phyloP scores from a whole-genome alignment of 2,113 vertebrate genomes.

The Uria aalge region DNA sequence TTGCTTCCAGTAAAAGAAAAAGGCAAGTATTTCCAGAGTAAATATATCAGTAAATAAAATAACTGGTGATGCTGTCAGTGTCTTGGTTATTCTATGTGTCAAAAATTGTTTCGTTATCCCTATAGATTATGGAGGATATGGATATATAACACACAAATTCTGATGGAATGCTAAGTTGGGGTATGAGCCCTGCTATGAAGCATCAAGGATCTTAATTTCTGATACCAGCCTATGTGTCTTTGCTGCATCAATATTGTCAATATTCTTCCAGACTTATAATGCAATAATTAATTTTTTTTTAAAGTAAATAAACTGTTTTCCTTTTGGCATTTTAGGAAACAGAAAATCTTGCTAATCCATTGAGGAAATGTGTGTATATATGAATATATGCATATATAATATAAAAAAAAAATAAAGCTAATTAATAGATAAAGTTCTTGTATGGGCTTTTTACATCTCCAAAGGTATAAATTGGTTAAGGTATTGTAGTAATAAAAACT shows the following conservation, averaged over 20 bases:
- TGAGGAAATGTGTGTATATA: neutral
- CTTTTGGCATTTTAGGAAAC: neutral
- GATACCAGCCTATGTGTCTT: neutral
- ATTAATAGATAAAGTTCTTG: fast-evolving
- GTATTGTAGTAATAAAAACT: neutral
- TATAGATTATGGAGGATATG: neutral
- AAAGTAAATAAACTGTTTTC: neutral
- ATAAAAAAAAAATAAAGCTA: neutral
- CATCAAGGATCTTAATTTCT: neutral
- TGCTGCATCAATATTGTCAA: neutral
- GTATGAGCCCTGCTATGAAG: neutral
- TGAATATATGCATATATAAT: neutral
- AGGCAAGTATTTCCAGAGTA: neutral
- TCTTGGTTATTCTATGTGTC: neutral
- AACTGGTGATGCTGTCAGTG: neutral
- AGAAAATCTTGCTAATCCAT: neutral
- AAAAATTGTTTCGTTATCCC: neutral
- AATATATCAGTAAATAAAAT: neutral
- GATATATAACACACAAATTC: neutral
- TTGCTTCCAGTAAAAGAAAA: neutral
- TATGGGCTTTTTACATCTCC: neutral
- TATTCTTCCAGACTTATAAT: neutral
- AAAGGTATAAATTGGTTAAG: neutral
- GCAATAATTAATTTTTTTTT: neutral
- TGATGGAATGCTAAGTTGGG: neutral